Evolutionary conservation across 2,113 vertebrate genomes (phyloP), one percentile per base, ranked within the genome.

Genomic region (Actenoides hombroni): DNA sequence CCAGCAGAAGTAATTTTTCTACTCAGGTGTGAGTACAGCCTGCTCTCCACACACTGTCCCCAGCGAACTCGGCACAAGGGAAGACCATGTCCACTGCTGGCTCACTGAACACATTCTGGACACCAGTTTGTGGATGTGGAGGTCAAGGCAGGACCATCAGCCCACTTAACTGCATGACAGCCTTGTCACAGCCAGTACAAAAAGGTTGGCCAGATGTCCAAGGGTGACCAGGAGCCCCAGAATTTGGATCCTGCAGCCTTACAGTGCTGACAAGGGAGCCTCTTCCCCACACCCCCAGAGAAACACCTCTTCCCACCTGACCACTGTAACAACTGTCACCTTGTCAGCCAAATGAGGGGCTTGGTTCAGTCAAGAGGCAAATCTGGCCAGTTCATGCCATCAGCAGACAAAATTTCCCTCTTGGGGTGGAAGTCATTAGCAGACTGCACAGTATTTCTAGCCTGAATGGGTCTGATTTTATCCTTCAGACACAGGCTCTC

Each of bases 51-150:
- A 16, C 2, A 0, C 57, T 0, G 0, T 65, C 57, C 71, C 49
- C 0, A 0, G 39, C 2, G 0, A 70, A 39, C 33, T 53, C 6
- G 0, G 44, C 60, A 13, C 83, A 33, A 31, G 64, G 71, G 48
- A 59, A 6, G 56, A 60, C 15, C 71, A 64, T 1, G 0, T 33
- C 57, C 73, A 49, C 59, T 3, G 1, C 17, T 49, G 61, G 40
- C 39, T 57, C 86, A 40, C 26, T 4, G 4, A 61, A 65, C 44
- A 35, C 0, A 0, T 26, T 42, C 64, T 40, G 39, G 68, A 56
- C 17, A 16, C 20, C 16, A 9, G 28, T 23, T 24, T 16, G 31
- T 15, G 35, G 74, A 16, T 33, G 56, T 2, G 21, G 60, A 42
- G 33, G n/a, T 28, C 61, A 26, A 78, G 48, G 60, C 46, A 81